phyloP scores from a whole-genome alignment of 2,113 vertebrate species.

The Corythaeola cristata region DNA sequence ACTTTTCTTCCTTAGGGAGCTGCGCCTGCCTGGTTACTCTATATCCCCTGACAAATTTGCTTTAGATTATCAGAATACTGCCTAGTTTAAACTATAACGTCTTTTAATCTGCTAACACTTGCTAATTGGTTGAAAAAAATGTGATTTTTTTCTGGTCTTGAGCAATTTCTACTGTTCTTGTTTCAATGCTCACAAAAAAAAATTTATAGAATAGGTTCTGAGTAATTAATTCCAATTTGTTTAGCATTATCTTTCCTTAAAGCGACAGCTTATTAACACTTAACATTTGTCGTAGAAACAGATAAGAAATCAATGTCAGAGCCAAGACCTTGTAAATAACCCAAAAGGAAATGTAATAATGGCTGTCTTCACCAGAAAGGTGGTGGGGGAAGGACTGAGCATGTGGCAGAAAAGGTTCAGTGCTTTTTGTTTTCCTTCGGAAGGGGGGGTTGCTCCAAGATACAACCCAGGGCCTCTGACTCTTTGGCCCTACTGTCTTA shows the following conservation, averaged over 20 bases:
- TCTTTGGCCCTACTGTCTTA: slow-evolving; percentile 12
- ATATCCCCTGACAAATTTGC: background rate
- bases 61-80: background rate
- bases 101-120: background rate
- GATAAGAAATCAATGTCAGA: slow-evolving; percentile 70
- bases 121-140: background rate
- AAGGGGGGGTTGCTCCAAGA: background rate
- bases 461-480: background rate
- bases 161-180: background rate
- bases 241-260: slow-evolving; percentile 24
- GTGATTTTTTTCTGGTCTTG: background rate
- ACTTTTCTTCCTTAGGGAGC: background rate
- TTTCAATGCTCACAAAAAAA: background rate
- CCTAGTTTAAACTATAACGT: background rate
- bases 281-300: slow-evolving; percentile 28
- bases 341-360: slow-evolving; percentile 45
- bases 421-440: slow-evolving; percentile 53
- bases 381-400: slow-evolving; percentile 6
- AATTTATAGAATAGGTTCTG: background rate
- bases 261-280: slow-evolving; percentile 42
- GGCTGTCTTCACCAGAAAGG: slow-evolving; percentile 38
- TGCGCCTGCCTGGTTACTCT: background rate
- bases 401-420: slow-evolving; percentile 44
- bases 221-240: slow-evolving; percentile 26
- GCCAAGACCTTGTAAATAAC: slow-evolving; percentile 62